These are phyloP conservation scores for Forbesichthys papilliferus DNA, from an alignment of 2,113 vertebrate species.

Conservation along the genomic window DNA sequence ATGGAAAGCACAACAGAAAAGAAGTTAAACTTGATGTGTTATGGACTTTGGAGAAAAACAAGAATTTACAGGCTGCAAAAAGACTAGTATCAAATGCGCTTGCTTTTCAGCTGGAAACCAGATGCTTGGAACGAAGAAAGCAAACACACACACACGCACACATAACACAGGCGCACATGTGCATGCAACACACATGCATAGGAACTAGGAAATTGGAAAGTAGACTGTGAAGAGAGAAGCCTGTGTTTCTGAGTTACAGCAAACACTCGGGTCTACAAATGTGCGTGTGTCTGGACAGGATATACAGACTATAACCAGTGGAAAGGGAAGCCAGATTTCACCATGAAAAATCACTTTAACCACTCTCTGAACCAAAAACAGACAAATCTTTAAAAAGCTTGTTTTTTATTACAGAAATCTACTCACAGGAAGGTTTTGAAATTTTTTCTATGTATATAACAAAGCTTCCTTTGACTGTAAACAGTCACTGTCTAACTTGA, in stretches of 20 bases:
- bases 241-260: conserved; percentile 17
- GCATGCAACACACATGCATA: background rate
- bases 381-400: conserved; percentile 29
- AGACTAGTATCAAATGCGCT: conserved; percentile 26
- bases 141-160: conserved; percentile 2
- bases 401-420: conserved; percentile 35
- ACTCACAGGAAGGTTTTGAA: conserved; percentile 45
- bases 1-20: conserved; percentile 14
- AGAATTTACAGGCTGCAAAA: conserved; percentile 38
- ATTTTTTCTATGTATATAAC: conserved; percentile 21
- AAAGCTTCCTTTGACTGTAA: background rate
- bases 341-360: conserved; percentile 31
- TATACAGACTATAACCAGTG: conserved; percentile 40
- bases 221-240: background rate
- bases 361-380: conserved; percentile 32
- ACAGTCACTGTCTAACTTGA: background rate
- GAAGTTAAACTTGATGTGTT: conserved; percentile 30
- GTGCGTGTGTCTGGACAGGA: conserved; percentile 42
- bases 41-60: conserved; percentile 35
- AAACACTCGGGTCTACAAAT: background rate
- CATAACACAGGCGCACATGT: background rate
- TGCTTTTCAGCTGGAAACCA: conserved; percentile 52
- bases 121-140: conserved; percentile 33
- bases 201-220: background rate
- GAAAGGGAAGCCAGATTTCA: conserved; percentile 32